These are phyloP conservation scores for Tipula unca DNA, from an alignment of 2,888 invertebrate genomes.

Conservation along the genomic window DNA sequence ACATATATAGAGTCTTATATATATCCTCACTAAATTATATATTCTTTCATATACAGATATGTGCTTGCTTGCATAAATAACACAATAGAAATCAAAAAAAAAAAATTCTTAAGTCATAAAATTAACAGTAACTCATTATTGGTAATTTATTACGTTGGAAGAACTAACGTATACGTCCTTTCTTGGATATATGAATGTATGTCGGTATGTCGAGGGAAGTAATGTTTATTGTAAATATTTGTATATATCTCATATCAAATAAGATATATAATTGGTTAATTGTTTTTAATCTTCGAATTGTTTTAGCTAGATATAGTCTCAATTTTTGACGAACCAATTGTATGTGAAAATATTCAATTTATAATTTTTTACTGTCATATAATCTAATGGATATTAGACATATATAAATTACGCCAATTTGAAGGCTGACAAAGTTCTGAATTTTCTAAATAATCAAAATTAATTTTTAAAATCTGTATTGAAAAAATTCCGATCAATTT, in stretches of 20 bases:
- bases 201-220: neutral
- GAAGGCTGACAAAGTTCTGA: too few relatives aligned
- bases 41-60: too few relatives aligned
- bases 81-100: neutral
- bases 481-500: too few relatives aligned
- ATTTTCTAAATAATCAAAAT: too few relatives aligned
- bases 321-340: too few relatives aligned
- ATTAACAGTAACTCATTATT: neutral
- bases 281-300: neutral
- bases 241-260: neutral
- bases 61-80: neutral
- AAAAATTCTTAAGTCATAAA: neutral
- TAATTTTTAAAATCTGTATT: too few relatives aligned
- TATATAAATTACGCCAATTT: too few relatives aligned
- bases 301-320: neutral
- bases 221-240: neutral
- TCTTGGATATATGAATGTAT: neutral
- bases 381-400: too few relatives aligned
- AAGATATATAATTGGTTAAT: neutral
- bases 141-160: neutral
- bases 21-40: neutral
- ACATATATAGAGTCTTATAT: neutral
- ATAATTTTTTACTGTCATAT: too few relatives aligned
- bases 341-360: too few relatives aligned
- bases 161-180: neutral